Percentiles rank a stretch among this genome's conserved stretches.
These are phyloP conservation scores for Pangasius djambal DNA, from an alignment of 2,797 vertebrate genomes.

Conservation along the genomic window DNA sequence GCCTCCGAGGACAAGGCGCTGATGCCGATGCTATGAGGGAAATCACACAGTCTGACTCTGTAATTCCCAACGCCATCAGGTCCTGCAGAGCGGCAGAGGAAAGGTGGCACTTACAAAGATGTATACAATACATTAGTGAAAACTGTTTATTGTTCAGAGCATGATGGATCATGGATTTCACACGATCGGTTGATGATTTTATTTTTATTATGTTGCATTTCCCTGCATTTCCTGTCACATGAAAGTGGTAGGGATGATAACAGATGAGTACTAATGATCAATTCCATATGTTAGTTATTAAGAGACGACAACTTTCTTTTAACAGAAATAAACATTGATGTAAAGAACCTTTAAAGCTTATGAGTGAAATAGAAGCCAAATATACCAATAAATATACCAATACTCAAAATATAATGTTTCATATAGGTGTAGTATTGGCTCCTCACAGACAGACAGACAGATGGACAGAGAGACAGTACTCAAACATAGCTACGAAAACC, in stretches of 20 bases:
- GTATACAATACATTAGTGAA: neutral
- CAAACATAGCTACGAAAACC: neutral
- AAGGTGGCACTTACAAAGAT: neutral
- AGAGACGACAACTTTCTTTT: no score
- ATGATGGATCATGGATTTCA: neutral
- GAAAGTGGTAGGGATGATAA: neutral
- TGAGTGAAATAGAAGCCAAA: neutral
- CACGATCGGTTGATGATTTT: neutral
- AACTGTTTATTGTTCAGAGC: neutral
- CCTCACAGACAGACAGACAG: neutral
- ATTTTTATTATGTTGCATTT: neutral
- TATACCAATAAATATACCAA: neutral
- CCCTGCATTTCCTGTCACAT: neutral
- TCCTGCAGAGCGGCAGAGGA: slow-evolving; percentile 63
- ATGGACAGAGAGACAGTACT: neutral
- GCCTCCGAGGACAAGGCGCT: slow-evolving; percentile 62
- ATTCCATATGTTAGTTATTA: neutral
- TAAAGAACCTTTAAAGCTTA: neutral
- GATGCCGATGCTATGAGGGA: slow-evolving; percentile 65
- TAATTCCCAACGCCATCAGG: slow-evolving; percentile 77
- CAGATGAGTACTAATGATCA: neutral
- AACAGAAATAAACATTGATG: neutral
- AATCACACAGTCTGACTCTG: slow-evolving; percentile 68
- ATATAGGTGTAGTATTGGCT: no score
- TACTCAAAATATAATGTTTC: neutral